Conservation (phyloP, 2,888 invertebrate genomes). For the Leptinotarsa haldemani region DNA sequence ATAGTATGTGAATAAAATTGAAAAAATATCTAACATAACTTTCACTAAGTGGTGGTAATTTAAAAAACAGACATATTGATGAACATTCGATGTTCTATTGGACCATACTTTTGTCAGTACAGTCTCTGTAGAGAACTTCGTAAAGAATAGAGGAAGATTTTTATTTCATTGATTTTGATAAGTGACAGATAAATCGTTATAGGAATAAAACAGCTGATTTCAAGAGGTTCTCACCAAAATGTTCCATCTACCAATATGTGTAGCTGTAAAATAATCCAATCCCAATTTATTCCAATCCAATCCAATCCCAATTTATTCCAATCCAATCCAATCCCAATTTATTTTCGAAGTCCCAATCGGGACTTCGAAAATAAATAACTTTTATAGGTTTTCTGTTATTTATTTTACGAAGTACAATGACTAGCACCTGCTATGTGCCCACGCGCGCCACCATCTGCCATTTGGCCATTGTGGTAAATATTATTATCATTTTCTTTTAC, state of each 20-base stretch:
- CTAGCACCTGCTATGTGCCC: slow-evolving; percentile 21
- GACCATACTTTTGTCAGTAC: too few species aligned
- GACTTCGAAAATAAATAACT: slow-evolving; percentile 2
- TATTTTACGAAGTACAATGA: slow-evolving; percentile 20
- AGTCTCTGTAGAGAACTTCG: too few species aligned
- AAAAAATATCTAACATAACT: too few species aligned
- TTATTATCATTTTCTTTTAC: slow-evolving; percentile 13
- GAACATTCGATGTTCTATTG: too few species aligned
- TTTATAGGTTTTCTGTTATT: slow-evolving; percentile 1
- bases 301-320: not conserved
- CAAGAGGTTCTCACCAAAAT: not conserved
- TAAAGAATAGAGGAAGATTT: too few species aligned
- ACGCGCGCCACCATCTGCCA: slow-evolving; percentile 24
- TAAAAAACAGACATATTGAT: too few species aligned
- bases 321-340: not conserved
- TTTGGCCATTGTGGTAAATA: slow-evolving; percentile 20
- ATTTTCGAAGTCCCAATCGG: too few species aligned
- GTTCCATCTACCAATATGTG: not conserved
- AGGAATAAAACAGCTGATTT: not conserved
- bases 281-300: too few species aligned
- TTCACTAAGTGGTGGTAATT: too few species aligned
- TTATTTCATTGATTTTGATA: too few species aligned
- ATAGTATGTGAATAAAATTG: too few species aligned
- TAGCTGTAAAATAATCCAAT: not conserved
- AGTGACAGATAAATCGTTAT: too few species aligned